These are phyloP conservation scores for Crenuchus spilurus DNA, from an alignment of 2,797 vertebrate genomes.

Conservation along the genomic window DNA sequence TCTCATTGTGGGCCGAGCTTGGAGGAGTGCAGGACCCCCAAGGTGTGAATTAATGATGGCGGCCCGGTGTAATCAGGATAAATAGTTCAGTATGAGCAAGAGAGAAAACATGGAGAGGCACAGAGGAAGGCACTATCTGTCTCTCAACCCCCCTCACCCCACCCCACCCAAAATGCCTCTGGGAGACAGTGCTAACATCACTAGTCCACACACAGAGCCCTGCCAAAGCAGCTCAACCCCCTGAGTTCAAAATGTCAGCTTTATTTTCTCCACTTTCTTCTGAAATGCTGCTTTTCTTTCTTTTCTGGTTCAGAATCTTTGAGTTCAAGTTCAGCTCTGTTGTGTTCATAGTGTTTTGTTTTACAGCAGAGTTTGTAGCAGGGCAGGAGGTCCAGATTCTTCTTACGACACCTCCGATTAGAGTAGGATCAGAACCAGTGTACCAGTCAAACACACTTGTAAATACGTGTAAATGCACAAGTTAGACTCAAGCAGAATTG, in stretches of 20 bases:
- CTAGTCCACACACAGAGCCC: constrained; percentile 16
- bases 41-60: constrained; percentile 87
- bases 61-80: constrained; percentile 85
- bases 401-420: too few species aligned
- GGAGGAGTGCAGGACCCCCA: constrained; percentile 78
- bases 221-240: constrained; percentile 11
- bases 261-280: constrained; percentile 47
- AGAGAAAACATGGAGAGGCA: constrained; percentile 53
- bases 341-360: too few species aligned
- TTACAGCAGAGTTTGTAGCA: too few species aligned
- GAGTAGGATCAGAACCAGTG: too few species aligned
- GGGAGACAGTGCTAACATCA: constrained; percentile 73
- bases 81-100: constrained; percentile 78
- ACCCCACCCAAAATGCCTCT: constrained; percentile 58
- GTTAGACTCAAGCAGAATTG: too few species aligned
- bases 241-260: constrained; percentile 63
- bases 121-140: constrained; percentile 72
- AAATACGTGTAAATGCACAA: too few species aligned
- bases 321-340: neutral
- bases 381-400: too few species aligned
- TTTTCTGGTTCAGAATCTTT: neutral
- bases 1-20: constrained; percentile 77
- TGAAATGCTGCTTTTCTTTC: constrained; percentile 44
- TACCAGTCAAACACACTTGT: too few species aligned
- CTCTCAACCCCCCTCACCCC: constrained; percentile 64